These are phyloP conservation scores for Conus ventricosus DNA, from an alignment of 1,140 invertebrate species.

Conservation along the genomic window DNA sequence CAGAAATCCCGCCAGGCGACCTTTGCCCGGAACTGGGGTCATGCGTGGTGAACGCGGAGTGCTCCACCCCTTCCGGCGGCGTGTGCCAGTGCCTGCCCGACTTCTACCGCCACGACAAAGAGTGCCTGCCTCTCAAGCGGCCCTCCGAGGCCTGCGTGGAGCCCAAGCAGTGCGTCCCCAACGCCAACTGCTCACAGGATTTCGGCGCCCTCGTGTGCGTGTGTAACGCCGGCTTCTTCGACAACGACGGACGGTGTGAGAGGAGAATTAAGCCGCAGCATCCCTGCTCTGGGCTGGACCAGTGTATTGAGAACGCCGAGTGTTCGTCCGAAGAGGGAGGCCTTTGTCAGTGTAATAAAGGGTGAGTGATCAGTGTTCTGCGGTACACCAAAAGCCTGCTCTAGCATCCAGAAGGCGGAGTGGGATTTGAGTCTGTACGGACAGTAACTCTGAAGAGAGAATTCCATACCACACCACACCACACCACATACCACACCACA, in stretches of 20 bases:
- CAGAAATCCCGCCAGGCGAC: slow-evolving; percentile 29
- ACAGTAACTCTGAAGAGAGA: no score
- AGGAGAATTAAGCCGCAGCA: slow-evolving; percentile 35
- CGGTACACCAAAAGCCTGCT: no score
- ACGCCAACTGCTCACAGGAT: slow-evolving; percentile 31
- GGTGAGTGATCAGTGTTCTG: not conserved
- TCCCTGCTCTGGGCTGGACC: slow-evolving; percentile 27
- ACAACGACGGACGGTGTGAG: slow-evolving; percentile 21
- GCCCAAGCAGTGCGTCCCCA: slow-evolving; percentile 20
- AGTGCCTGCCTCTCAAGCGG: slow-evolving; percentile 21
- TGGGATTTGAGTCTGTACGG: no score
- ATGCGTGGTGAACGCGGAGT: slow-evolving; percentile 39
- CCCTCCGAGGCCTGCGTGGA: slow-evolving; percentile 7
- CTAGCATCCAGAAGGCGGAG: no score
- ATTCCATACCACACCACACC: no score
- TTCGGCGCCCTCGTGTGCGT: slow-evolving; percentile 28
- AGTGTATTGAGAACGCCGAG: slow-evolving; percentile 43
- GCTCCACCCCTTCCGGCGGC: slow-evolving; percentile 30
- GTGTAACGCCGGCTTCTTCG: slow-evolving; percentile 35
- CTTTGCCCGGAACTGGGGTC: slow-evolving; percentile 21
- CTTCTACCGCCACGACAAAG: slow-evolving; percentile 21
- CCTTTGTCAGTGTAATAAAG: slow-evolving; percentile 32
- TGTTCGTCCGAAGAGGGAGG: slow-evolving; percentile 29
- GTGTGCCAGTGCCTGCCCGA: slow-evolving; percentile 36
- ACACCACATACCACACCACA: no score